These are phyloP conservation scores for Rhingia campestris DNA, from an alignment of 2,888 invertebrate species.

Conservation along the genomic window DNA sequence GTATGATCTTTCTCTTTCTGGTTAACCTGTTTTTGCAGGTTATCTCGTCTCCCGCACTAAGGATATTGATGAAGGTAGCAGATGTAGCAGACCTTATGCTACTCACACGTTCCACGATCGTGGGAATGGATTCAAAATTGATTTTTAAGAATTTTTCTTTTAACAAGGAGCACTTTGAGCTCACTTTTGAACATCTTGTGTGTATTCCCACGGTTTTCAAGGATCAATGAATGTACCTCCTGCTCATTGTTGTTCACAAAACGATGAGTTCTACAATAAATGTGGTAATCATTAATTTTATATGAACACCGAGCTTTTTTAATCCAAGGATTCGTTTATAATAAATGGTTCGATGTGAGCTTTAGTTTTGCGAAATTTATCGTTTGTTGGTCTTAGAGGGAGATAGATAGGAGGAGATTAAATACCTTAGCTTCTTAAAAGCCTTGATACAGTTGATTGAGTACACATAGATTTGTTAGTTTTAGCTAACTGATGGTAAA, in stretches of 20 bases:
- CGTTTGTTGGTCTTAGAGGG: too few species aligned
- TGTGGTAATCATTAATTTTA: conserved; percentile 86
- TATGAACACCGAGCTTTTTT: too few species aligned
- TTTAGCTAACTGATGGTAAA: too few species aligned
- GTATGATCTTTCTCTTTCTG: conserved; percentile 24
- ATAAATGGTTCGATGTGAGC: too few species aligned
- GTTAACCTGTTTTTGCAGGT: conserved; percentile 55
- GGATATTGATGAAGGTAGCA: conserved; percentile 35
- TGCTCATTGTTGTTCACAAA: too few species aligned
- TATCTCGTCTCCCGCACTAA: conserved; percentile 36
- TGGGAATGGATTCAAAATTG: conserved; percentile 65
- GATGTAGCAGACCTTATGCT: conserved; percentile 49
- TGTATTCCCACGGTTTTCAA: conserved; percentile 46
- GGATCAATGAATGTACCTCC: too few species aligned
- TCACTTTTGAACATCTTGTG: conserved; percentile 62
- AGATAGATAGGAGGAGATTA: too few species aligned
- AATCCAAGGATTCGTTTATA: too few species aligned
- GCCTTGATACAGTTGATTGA: too few species aligned
- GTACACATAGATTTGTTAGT: too few species aligned
- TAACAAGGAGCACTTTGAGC: conserved; percentile 64
- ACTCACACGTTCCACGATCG: conserved; percentile 29
- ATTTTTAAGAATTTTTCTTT: conserved; percentile 54
- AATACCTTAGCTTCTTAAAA: too few species aligned
- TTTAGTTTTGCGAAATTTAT: too few species aligned
- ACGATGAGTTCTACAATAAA: conserved; percentile 9